Base-by-base conservation (phyloP, 2,797 vertebrate genomes). In the Threskiornis aethiopicus region DNA sequence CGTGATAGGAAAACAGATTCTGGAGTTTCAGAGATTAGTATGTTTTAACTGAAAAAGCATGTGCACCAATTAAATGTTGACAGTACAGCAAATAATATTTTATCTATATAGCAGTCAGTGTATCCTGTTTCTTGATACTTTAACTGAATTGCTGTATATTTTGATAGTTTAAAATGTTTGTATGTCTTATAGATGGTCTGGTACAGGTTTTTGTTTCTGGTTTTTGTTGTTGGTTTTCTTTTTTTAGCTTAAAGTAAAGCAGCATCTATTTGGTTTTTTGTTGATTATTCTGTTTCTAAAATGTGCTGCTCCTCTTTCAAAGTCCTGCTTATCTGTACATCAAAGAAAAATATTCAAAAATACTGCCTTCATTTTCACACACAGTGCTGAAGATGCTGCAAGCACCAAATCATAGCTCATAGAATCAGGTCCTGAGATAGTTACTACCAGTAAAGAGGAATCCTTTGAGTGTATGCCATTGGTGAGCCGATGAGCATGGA, bases 381-480 rank as follows among this genome's bases (percentile, higher is more conserved):
- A 99, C 99, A 99, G 99, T 99, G 99, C 99, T 99, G 99, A 99
- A 99, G 99, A 99, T 98, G 99, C 99, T 99, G 99, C 99, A 99
- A 99, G 99, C 98, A 98, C 98, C 98, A 98, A 98, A 98, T 98
- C 98, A 98, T 99, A 99, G 99, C 98, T 99, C 99, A 99, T 99
- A 99, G 99, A 99, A 99, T 99, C 99, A 99, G 99, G 99, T 98
- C 99, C 98, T 99, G 99, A 99, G 99, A 99, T 99, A 99, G 99
- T 99, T 99, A 98, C 98, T 99, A 98, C 98, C 98, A 99, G 98
- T 99, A 99, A 99, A 99, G 99, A 99, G 99, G 99, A 99, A 99
- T 99, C 99, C 99, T 99, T 99, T 99, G 99, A 99, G 99, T 99
- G 99, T 99, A 98, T 99, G 98, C 99, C 98, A 98, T 99, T 98